Percentiles rank a stretch among this genome's conserved stretches.
Evolutionary conservation across 2,888 invertebrate species (phyloP).

Genomic region (Scelioninae gen. 2): DNA sequence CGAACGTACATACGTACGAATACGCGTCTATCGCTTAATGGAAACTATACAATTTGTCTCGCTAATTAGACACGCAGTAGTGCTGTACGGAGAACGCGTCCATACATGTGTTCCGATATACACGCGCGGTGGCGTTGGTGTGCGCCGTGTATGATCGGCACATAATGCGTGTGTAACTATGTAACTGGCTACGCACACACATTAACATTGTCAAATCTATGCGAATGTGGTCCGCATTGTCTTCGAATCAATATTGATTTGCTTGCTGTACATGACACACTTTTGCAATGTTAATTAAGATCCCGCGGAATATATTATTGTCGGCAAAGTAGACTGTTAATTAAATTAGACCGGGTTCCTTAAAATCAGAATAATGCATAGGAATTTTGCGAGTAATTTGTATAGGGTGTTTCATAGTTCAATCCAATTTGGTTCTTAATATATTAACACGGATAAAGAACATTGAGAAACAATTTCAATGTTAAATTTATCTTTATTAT

Average conservation of each 20-base stretch:
- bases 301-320: constrained; percentile 15
- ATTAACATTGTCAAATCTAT: constrained; percentile 57
- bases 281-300: constrained; percentile 48
- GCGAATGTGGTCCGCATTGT: constrained; percentile 52
- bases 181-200: constrained; percentile 56
- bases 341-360: no score
- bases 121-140: constrained; percentile 22
- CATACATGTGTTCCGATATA: constrained; percentile 47
- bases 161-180: constrained; percentile 59
- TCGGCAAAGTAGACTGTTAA: neutral
- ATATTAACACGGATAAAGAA: no score
- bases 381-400: no score
- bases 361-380: no score
- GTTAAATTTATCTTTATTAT: no score
- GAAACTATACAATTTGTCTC: constrained; percentile 71
- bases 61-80: constrained; percentile 71
- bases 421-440: no score
- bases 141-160: constrained; percentile 50
- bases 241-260: constrained; percentile 57
- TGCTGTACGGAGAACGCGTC: constrained; percentile 37
- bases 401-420: no score
- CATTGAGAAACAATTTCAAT: no score
- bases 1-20: constrained; percentile 28
- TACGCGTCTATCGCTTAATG: constrained; percentile 57
- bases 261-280: constrained; percentile 47